Evolutionary conservation across 2,888 invertebrate species (phyloP), one percentile per base, ranked within the genome.

Genomic region (Strigamia maritima): DNA sequence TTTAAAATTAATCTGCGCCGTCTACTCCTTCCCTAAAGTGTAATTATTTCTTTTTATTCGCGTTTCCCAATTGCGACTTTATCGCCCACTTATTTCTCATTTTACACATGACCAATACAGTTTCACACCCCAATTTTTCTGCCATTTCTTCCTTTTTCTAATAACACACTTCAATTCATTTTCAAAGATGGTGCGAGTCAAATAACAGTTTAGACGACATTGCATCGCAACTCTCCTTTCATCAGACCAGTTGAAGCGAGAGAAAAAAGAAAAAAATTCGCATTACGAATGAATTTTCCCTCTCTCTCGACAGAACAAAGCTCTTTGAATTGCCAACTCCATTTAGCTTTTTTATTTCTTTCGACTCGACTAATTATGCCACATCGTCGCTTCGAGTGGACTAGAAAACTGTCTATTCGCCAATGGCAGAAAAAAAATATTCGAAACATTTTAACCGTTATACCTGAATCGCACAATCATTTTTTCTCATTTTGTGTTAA

Each of bases 61-160:
- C 24, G 28, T n/a, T 70, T 26, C 24, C 28, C 70, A 70, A 70
- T 70, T 70, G 70, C 28, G 70, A 70, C 26, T 70, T 70, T 70
- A 70, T 70, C 70, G n/a, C 70, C 70, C 70, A 70, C 70, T 70
- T 70, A 70, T 70, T 70, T 70, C 70, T 70, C 70, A 70, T 70
- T 70, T 70, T 70, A 70, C 70, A 70, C 70, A 4, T 26, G 70
- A 26, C 70, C 26, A 70, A 70, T 70, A 26, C n/a, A 70, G 26
- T 70, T 70, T 10, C 70, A 14, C 60, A 24, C 70, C 28, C n/a
- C 24, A 26, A 24, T 70, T 70, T 70, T 70, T 70, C 26, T 28
- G n/a, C 14, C n/a, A 16, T 60, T 1, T 22, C 22, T 3, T 22
- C 60, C 19, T 22, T 10, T 60, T 24, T 16, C 70, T 70, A 70